Evolutionary conservation across 1,140 invertebrate species (phyloP), one percentile per base, ranked within the genome.

Genomic region (Drosophila tropicalis): DNA sequence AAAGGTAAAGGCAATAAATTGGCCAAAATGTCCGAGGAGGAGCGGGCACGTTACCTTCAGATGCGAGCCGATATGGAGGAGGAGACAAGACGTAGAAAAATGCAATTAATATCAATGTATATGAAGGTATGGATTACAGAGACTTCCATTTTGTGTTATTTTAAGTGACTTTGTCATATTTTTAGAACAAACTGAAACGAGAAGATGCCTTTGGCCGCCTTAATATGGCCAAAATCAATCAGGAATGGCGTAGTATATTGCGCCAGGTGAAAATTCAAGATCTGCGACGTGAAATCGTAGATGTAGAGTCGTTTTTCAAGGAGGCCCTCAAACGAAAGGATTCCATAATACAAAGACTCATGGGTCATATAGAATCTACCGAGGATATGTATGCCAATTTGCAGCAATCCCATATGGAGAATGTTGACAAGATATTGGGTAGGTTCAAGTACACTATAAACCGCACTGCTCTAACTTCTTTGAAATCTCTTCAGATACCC

Each of bases 201-300:
- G 96, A 97, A 90, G 96, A 97, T 91, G 93, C 94, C 5, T 97
- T 96, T 91, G 94, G 95, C 1, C 94, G 96, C 63, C 92, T 96
- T 34, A 97, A 97, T 89, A 94, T 94, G 70, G 96, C 96, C 0
- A 97, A 97, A 92, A 95, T 97, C 17, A 96, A 97, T 84, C 95
- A 96, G 92, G 94, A 96, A 87, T 97, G 96, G 96, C 94, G 96
- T 62, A 95, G 94, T 51, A 94, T 96, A 69, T 92, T 97, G 58
- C 93, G 96, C 5, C 94, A 94, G 92, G 94, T 95, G 54, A 97
- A 97, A 93, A 95, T 95, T 70, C 94, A 94, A 51, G 95, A 96
- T 82, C 93, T 97, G 89, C 93, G 95, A 32, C 90, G 94, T 10
- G 94, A 96, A 60, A 93, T 96, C 5, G 92, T 95, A 87, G 95